Evolutionary conservation across 1,140 invertebrate species (phyloP).

Genomic region (Parapsyche elsis): DNA sequence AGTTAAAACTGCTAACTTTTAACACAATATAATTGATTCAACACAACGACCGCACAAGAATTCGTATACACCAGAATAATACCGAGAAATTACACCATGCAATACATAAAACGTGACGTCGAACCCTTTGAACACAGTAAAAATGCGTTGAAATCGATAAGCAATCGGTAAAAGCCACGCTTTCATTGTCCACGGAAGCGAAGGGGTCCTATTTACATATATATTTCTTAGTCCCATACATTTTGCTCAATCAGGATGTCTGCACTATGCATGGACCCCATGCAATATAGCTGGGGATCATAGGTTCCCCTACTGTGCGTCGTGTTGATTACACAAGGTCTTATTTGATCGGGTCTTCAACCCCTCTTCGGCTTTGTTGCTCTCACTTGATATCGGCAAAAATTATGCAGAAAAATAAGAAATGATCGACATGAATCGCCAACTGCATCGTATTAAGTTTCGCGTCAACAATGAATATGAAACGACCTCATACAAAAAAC

Average conservation of each 20-base stretch:
- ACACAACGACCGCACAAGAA: too few species aligned
- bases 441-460: too few species aligned
- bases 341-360: slow-evolving; percentile 29
- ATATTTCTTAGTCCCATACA: slow-evolving; percentile 36
- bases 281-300: slow-evolving; percentile 30
- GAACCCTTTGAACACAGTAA: neutral
- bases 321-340: slow-evolving; percentile 38
- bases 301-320: slow-evolving; percentile 24
- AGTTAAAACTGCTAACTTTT: too few species aligned
- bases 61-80: too few species aligned
- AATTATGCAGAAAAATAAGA: neutral
- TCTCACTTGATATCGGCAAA: neutral
- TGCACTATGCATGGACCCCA: neutral
- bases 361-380: neutral
- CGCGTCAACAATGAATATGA: too few species aligned
- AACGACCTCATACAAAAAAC: neutral
- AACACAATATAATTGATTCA: too few species aligned
- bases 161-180: neutral
- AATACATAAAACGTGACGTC: too few species aligned
- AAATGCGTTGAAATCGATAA: slow-evolving; percentile 21
- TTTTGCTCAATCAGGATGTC: slow-evolving; percentile 27
- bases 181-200: slow-evolving; percentile 20
- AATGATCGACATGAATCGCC: too few species aligned
- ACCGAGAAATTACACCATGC: too few species aligned
- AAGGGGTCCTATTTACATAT: slow-evolving; percentile 38